A percentile compares a stretch with the other conserved stretches of the same genome.
phyloP scores from a whole-genome alignment of 2,797 vertebrate species.

The Atherinosoma microstoma region DNA sequence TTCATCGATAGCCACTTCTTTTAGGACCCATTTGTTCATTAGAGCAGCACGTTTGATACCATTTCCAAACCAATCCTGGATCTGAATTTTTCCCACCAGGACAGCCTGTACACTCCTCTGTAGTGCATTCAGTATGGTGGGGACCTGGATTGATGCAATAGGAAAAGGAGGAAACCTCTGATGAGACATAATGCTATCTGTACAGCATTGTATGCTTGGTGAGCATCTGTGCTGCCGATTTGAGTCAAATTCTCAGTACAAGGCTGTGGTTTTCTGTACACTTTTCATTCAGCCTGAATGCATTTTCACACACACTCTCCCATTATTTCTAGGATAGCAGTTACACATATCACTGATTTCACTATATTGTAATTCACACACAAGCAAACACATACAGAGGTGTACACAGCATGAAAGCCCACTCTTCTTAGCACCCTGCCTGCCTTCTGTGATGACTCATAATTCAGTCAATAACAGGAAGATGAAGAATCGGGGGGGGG shows the following conservation, averaged over 20 bases:
- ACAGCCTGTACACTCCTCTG: constrained; percentile 98
- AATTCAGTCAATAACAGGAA: constrained; percentile 33
- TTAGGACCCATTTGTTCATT: constrained; percentile 98
- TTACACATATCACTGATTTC: constrained; percentile 35
- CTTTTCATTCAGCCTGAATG: constrained; percentile 30
- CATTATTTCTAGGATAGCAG: constrained; percentile 27
- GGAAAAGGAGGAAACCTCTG: background rate
- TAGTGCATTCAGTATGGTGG: constrained; percentile 95
- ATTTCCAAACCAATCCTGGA: constrained; percentile 99
- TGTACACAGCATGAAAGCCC: constrained; percentile 3
- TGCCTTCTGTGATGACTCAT: constrained; percentile 58
- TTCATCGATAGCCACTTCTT: constrained; percentile 94
- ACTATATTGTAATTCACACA: constrained; percentile 12
- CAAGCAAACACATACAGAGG: constrained; percentile 9
- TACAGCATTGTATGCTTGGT: background rate
- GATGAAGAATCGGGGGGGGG: constrained; percentile 17
- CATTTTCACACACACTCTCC: constrained; percentile 19
- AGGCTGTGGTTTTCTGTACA: constrained; percentile 7
- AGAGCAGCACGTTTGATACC: constrained; percentile 97
- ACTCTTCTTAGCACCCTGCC: constrained; percentile 29
- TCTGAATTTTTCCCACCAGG: constrained; percentile 98
- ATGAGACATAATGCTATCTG: constrained; percentile 5
- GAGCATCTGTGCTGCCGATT: background rate
- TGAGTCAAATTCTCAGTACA: constrained; percentile 5
- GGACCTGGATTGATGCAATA: constrained; percentile 85